phyloP scores from a whole-genome alignment of 2,797 vertebrate genomes.

The Gymnoscopelus microlampas region DNA sequence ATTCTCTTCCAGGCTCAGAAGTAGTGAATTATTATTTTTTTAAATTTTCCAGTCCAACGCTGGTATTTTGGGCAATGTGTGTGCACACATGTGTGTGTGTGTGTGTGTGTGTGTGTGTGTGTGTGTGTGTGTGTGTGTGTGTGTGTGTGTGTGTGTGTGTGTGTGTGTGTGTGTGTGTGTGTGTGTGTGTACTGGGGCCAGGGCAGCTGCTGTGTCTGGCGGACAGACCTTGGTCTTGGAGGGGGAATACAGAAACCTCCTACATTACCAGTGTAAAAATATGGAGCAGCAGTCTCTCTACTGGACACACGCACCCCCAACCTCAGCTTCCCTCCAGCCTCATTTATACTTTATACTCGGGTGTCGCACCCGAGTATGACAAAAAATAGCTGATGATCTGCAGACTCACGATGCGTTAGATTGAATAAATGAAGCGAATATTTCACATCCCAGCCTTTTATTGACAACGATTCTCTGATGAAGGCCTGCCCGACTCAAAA shows the following conservation, averaged over 20 bases:
- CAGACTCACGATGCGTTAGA: too few species aligned
- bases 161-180: conserved; percentile 7
- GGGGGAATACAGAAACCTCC: conserved; percentile 57
- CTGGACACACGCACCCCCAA: neutral
- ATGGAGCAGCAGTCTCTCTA: conserved; percentile 65
- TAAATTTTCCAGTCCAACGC: conserved; percentile 59
- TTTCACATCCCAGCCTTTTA: too few species aligned
- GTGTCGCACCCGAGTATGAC: too few species aligned
- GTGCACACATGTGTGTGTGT: conserved; percentile 13
- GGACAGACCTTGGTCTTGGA: conserved; percentile 59
- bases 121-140: neutral
- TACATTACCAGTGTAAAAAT: conserved; percentile 73
- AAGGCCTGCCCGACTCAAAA: too few species aligned
- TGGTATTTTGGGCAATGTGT: conserved; percentile 49
- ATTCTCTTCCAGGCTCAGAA: conserved; percentile 72
- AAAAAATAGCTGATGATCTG: neutral
- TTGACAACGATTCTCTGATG: too few species aligned
- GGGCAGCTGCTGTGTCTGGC: conserved; percentile 63
- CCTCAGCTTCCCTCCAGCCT: too few species aligned
- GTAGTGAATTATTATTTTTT: conserved; percentile 34
- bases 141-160: conserved; percentile 6
- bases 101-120: conserved; percentile 3
- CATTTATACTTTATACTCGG: neutral
- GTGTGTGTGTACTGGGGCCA: conserved; percentile 20
- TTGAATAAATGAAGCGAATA: too few species aligned